These are phyloP conservation scores for Phalacrocorax carbo DNA, from an alignment of 2,113 vertebrate genomes.

Conservation along the genomic window DNA sequence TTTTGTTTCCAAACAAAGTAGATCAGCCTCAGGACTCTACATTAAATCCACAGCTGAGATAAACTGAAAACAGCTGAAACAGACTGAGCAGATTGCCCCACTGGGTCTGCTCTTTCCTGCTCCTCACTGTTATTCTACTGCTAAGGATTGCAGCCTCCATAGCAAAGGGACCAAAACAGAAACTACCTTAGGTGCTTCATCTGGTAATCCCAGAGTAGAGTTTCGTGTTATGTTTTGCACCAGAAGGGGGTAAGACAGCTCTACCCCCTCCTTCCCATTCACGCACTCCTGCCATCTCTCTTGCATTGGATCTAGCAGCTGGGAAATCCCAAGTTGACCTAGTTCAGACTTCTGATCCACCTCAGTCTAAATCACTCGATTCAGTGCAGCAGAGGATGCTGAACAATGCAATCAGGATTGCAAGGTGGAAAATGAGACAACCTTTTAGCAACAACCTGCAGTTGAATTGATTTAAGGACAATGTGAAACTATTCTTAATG, in stretches of 20 bases:
- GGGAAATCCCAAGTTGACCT: neutral
- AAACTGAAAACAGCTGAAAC: neutral
- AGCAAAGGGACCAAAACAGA: neutral
- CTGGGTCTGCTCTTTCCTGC: neutral
- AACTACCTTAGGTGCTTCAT: neutral
- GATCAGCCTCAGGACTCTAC: neutral
- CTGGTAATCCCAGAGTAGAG: neutral
- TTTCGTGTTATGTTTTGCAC: neutral
- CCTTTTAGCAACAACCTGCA: neutral
- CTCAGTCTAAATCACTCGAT: neutral
- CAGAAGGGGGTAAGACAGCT: neutral
- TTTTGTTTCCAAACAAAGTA: neutral
- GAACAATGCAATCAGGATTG: neutral
- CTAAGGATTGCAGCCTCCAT: neutral
- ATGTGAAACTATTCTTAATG: neutral
- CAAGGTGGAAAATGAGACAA: neutral
- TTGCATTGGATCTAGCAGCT: neutral
- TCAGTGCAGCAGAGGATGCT: neutral
- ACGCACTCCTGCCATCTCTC: neutral
- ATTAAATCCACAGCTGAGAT: neutral
- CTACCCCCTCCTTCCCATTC: neutral
- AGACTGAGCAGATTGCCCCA: accelerated
- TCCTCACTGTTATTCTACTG: neutral
- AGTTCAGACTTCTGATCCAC: neutral
- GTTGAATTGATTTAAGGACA: neutral